phyloP scores from a whole-genome alignment of 2,888 invertebrate species.

The Clunio marinus region DNA sequence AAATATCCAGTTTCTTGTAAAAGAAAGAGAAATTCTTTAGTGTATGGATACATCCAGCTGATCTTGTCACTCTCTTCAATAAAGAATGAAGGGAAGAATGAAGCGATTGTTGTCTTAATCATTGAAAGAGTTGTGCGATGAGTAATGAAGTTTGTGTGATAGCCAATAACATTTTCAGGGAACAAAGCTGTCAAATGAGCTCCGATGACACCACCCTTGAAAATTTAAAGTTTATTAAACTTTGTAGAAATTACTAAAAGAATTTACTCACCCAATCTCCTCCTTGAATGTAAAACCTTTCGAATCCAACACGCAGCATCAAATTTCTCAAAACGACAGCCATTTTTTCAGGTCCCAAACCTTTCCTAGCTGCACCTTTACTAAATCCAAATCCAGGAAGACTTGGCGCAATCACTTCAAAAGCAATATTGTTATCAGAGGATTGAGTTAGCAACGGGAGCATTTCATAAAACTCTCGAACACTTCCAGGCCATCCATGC shows the following conservation, averaged over 20 bases:
- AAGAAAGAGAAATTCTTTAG: slow-evolving; percentile 43
- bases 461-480: slow-evolving; percentile 76
- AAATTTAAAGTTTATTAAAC: not conserved
- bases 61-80: slow-evolving; percentile 49
- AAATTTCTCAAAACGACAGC: slow-evolving; percentile 57
- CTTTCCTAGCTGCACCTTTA: slow-evolving; percentile 54
- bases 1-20: slow-evolving; percentile 58
- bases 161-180: slow-evolving; percentile 55
- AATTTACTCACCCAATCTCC: slow-evolving; percentile 62
- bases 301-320: slow-evolving; percentile 59
- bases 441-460: slow-evolving; percentile 62
- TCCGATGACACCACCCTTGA: slow-evolving; percentile 58
- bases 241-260: not conserved
- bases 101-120: slow-evolving; percentile 50
- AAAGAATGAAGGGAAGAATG: slow-evolving; percentile 55
- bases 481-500: slow-evolving; percentile 89
- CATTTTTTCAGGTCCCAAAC: slow-evolving; percentile 56
- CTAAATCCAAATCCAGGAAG: slow-evolving; percentile 24
- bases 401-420: slow-evolving; percentile 56
- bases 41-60: slow-evolving; percentile 53
- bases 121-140: slow-evolving; percentile 44
- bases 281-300: slow-evolving; percentile 61
- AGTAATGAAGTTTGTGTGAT: slow-evolving; percentile 58
- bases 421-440: slow-evolving; percentile 54
- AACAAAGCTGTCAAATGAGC: slow-evolving; percentile 57